Evolutionary conservation across 2,888 invertebrate species (phyloP).

Genomic region (Exocentrus adspersus): DNA sequence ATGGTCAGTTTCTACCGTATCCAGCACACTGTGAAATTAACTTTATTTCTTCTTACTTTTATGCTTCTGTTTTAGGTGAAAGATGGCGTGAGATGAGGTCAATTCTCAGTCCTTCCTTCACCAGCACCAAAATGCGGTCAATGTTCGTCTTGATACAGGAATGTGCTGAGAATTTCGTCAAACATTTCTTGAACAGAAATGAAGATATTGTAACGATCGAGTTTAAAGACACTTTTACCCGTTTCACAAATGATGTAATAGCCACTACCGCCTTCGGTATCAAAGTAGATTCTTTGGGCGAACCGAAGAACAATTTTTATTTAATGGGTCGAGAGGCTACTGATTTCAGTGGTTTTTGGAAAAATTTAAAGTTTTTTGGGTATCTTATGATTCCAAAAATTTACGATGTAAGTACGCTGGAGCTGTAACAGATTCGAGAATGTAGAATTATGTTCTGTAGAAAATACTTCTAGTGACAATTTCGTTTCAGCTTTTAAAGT

Average conservation of each 20-base stretch:
- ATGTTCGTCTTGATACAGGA: conserved; percentile 60
- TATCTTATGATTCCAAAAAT: conserved; percentile 25
- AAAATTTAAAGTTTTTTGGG: conserved; percentile 28
- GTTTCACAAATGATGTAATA: conserved; percentile 67
- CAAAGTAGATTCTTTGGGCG: conserved; percentile 66
- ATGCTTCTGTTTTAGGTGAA: too few relatives aligned
- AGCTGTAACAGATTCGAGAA: too few relatives aligned
- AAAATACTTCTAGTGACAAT: too few relatives aligned
- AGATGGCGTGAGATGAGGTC: conserved; percentile 61
- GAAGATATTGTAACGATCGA: conserved; percentile 53
- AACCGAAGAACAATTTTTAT: conserved; percentile 67
- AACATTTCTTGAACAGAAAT: conserved; percentile 32
- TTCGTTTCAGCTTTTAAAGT: too few relatives aligned
- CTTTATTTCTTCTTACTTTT: not conserved
- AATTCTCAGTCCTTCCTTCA: conserved; percentile 63
- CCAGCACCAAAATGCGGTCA: conserved; percentile 63
- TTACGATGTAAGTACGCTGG: conserved; percentile 28
- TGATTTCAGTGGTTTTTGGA: conserved; percentile 27
- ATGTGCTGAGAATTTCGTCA: conserved; percentile 37
- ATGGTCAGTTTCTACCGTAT: too few relatives aligned
- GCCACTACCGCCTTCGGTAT: conserved; percentile 67
- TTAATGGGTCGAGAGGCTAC: conserved; percentile 64
- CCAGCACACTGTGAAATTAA: too few relatives aligned
- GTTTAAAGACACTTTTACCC: conserved; percentile 54
- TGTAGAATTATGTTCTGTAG: too few relatives aligned